Evolutionary conservation across 2,797 vertebrate genomes (phyloP).

Genomic region (Malacoraja senta): DNA sequence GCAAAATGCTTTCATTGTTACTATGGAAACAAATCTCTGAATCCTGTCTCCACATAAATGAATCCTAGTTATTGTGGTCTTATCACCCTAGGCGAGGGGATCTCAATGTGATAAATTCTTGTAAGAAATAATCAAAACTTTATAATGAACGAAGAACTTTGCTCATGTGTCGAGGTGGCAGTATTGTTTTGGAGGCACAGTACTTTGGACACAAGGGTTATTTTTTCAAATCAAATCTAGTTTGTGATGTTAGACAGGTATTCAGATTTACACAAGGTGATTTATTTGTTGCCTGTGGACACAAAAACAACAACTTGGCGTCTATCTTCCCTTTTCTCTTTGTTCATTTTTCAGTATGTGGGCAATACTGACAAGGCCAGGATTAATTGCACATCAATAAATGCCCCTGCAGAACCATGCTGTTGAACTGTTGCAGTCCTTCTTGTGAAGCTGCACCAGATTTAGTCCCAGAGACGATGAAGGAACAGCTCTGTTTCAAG

Average conservation of each 20-base stretch:
- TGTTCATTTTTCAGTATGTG: no score
- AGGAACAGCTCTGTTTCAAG: no score
- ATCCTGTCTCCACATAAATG: slow-evolving; percentile 52
- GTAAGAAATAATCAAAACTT: slow-evolving; percentile 49
- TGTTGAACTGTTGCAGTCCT: no score
- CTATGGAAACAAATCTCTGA: slow-evolving; percentile 60
- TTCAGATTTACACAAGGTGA: neutral
- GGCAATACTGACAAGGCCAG: no score
- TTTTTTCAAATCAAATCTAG: neutral
- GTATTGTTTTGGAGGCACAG: neutral
- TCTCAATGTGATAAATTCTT: slow-evolving; percentile 56
- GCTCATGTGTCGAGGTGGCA: neutral
- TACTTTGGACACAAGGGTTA: neutral
- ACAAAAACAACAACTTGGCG: neutral
- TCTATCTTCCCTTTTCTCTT: no score
- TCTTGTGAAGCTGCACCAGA: no score
- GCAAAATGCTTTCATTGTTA: slow-evolving; percentile 54
- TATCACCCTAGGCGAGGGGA: slow-evolving; percentile 50
- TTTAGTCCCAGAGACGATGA: no score
- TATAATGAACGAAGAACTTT: slow-evolving; percentile 37
- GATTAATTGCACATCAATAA: no score
- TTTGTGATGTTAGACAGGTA: neutral
- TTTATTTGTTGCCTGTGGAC: neutral
- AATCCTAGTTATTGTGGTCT: slow-evolving; percentile 56
- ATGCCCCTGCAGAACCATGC: no score